Evolutionary conservation across 1,140 invertebrate species (phyloP).

Genomic region (Drosophila fuyamai): DNA sequence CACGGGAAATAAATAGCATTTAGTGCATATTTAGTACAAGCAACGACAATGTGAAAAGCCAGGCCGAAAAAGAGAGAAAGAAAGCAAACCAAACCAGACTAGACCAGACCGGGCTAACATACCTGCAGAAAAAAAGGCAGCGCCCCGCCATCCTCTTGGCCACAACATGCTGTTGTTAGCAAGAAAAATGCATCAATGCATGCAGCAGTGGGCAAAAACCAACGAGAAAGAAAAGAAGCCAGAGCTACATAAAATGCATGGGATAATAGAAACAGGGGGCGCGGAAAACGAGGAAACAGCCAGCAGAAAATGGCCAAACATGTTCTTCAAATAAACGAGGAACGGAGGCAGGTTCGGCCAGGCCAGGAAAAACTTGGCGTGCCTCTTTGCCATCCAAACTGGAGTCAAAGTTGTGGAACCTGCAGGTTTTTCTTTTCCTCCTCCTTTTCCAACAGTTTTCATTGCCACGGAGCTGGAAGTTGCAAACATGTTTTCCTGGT

Average conservation of each 20-base stretch:
- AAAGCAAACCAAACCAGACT: conserved; percentile 47
- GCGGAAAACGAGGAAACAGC: conserved; percentile 42
- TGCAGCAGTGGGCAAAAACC: conserved; percentile 50
- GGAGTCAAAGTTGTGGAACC: conserved; percentile 44
- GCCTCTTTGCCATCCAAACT: conserved; percentile 65
- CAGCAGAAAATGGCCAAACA: conserved; percentile 80
- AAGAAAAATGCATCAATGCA: conserved; percentile 82
- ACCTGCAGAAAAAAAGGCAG: conserved; percentile 44
- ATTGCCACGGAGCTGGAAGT: conserved; percentile 57
- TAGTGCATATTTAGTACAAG: conserved; percentile 77
- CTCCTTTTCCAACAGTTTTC: conserved; percentile 50
- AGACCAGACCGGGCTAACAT: conserved; percentile 43
- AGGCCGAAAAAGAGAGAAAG: conserved; percentile 57
- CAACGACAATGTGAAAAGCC: conserved; percentile 58
- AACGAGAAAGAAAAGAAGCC: conserved; percentile 59
- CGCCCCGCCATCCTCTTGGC: conserved; percentile 2
- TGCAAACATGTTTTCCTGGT: conserved; percentile 71
- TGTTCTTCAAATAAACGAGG: conserved; percentile 74
- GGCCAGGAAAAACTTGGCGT: conserved; percentile 68
- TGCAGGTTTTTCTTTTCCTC: conserved; percentile 43
- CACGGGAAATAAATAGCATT: conserved; percentile 70
- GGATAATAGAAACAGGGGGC: conserved; percentile 62
- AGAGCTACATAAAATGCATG: conserved; percentile 65
- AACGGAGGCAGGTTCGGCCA: conserved; percentile 25
- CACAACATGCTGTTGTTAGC: conserved; percentile 60